Conservation (phyloP, 30 jellyfish, hydroid and myxozoan genomes). For the Hydractinia echinata region DNA sequence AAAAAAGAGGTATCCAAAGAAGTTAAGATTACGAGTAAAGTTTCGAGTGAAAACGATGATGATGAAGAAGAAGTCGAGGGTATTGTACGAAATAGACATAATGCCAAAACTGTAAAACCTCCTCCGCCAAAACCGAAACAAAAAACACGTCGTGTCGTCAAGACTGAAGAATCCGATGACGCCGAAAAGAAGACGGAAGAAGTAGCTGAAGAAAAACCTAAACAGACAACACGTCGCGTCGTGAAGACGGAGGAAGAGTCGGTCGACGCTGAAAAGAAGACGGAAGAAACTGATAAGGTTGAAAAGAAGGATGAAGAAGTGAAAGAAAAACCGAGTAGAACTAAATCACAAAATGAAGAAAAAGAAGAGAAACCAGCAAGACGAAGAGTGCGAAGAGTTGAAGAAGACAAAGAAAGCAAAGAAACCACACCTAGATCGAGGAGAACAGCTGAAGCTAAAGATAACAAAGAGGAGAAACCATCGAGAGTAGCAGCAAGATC, state of each 20-base stretch:
- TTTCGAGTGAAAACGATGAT: conserved; percentile 36
- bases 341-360: too few relatives aligned
- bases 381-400: too few relatives aligned
- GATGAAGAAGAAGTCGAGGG: conserved; percentile 65
- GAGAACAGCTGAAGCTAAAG: not conserved
- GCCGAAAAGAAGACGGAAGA: not conserved
- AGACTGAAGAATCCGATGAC: conserved; percentile 12
- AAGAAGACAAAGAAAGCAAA: not conserved
- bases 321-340: not conserved
- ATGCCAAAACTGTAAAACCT: conserved; percentile 23
- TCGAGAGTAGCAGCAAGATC: not conserved
- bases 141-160: conserved; percentile 21
- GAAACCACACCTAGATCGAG: not conserved
- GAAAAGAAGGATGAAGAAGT: not conserved
- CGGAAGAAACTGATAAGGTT: not conserved
- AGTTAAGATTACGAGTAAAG: conserved; percentile 22
- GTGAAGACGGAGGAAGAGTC: not conserved
- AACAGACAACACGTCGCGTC: not conserved
- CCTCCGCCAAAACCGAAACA: conserved; percentile 33
- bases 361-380: too few relatives aligned
- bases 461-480: conserved; percentile 8
- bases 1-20: conserved; percentile 14
- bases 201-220: not conserved
- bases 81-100: conserved; percentile 55
- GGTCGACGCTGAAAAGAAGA: not conserved